Base-by-base conservation (phyloP, 1,140 invertebrate species). In the Platyscapa corneri region DNA sequence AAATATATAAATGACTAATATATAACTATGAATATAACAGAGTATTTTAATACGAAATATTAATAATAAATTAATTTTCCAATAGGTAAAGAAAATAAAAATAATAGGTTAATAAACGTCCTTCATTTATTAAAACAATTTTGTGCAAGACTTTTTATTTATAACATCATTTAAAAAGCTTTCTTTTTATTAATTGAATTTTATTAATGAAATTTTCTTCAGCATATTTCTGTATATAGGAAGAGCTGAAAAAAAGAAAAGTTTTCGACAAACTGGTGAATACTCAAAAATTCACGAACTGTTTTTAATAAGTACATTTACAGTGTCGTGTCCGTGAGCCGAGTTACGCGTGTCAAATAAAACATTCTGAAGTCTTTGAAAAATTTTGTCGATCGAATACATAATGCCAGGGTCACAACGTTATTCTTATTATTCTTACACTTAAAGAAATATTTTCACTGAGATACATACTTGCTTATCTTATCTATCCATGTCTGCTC, bases 331-430 rank as follows among this genome's bases (percentile, higher is more conserved):
- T 53, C 75, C 16, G 32, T 32, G 46, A 53, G 30, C 6, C 18
- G 5, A 23, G 56, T 20, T 80, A 85, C 79, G 72, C 81, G 81
- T 72, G n/a, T 3, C 60, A 67, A 37, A 86, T 86, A 86, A 86
- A 86, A 82, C 72, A 86, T 82, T 86, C 85, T 67, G 39, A 10
- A 81, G 34, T 53, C 85, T 83, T 82, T 78, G 56, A 76, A 83
- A 81, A 86, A 83, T 86, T 86, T 82, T 39, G 49, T 56, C 34
- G n/a, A 60, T 27, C 30, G 2, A 14, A 3, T 70, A 32, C 30
- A 53, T n/a, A 74, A 53, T 53, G 39, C 32, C n/a, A 8, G n/a
- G 34, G 53, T 37, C 56, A 60, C 3, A 37, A 34, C 23, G n/a
- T 74, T 42, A 20, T 39, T 74, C 20, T 39, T 42, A 20, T 32